Percentiles rank a stretch among this genome's conserved stretches.
Evolutionary conservation across 2,797 vertebrate species (phyloP).

Genomic region (Mus spretus): DNA sequence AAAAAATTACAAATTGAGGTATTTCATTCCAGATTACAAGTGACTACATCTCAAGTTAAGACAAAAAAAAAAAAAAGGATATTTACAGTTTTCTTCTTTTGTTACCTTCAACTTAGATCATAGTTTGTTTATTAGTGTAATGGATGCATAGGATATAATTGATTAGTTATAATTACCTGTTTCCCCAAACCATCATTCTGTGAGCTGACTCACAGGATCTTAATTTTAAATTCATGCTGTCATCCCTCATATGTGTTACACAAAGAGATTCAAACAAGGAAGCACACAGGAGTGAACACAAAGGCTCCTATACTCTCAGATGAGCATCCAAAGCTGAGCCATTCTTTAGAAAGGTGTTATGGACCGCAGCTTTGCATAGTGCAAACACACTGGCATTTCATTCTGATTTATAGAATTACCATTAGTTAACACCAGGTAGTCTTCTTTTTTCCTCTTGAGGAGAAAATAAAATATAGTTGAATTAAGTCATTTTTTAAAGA

Average conservation of each 20-base stretch:
- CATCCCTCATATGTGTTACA: not conserved
- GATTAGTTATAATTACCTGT: not conserved
- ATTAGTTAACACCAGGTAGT: not conserved
- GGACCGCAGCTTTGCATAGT: not conserved
- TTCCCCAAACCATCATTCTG: not conserved
- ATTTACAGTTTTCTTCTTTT: not conserved
- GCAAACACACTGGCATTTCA: not conserved
- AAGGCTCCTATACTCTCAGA: not conserved
- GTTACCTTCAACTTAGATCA: not conserved
- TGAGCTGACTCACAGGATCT: not conserved
- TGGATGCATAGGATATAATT: not conserved
- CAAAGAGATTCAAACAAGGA: not conserved
- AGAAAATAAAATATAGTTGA: not conserved
- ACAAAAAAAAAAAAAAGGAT: not conserved
- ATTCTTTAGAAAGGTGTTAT: not conserved
- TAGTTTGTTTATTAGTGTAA: not conserved
- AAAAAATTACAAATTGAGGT: not conserved
- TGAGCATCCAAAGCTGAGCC: not conserved
- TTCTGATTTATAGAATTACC: not conserved
- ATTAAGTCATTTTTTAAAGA: not conserved
- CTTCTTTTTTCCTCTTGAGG: not conserved
- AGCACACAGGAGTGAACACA: not conserved
- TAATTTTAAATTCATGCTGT: not conserved
- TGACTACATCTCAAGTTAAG: not conserved
- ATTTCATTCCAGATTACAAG: slow-evolving; percentile 11